Evolutionary conservation across 2,888 invertebrate species (phyloP).

Genomic region (Luperina testacea): DNA sequence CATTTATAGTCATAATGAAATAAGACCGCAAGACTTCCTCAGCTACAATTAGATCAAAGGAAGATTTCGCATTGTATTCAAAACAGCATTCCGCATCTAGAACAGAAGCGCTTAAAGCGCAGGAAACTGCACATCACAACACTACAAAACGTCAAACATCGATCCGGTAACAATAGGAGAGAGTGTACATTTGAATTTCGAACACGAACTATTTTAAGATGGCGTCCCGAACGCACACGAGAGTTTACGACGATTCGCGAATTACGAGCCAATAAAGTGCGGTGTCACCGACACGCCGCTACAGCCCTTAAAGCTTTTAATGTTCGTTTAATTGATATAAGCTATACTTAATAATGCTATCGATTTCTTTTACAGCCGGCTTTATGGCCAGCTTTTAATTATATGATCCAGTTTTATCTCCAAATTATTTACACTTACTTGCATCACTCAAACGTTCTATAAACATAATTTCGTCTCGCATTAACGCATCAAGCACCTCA

Average conservation of each 20-base stretch:
- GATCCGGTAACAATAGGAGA: constrained; percentile 71
- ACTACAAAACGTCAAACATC: constrained; percentile 71
- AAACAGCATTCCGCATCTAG: constrained; percentile 46
- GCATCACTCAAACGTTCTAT: constrained; percentile 45
- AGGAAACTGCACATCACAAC: constrained; percentile 71
- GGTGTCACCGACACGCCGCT: constrained; percentile 78
- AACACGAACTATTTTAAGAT: constrained; percentile 81
- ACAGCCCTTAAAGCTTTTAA: constrained; percentile 78
- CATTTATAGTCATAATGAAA: constrained; percentile 38
- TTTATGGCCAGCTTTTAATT: constrained; percentile 66
- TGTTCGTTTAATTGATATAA: constrained; percentile 80
- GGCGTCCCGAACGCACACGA: constrained; percentile 76
- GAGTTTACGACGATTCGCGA: constrained; percentile 81
- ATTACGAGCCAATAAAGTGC: constrained; percentile 82
- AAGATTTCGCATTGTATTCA: constrained; percentile 59
- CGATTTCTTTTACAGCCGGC: constrained; percentile 61
- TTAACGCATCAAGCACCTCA: constrained; percentile 39
- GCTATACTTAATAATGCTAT: constrained; percentile 69
- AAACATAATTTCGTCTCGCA: constrained; percentile 50
- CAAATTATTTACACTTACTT: constrained; percentile 61
- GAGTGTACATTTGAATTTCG: constrained; percentile 73
- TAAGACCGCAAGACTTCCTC: constrained; percentile 48
- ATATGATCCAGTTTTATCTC: constrained; percentile 58
- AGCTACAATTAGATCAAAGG: constrained; percentile 58
- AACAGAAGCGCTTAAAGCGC: constrained; percentile 60